phyloP scores from a whole-genome alignment of 2,797 vertebrate genomes.

The Hapalemur alaotrensis region DNA sequence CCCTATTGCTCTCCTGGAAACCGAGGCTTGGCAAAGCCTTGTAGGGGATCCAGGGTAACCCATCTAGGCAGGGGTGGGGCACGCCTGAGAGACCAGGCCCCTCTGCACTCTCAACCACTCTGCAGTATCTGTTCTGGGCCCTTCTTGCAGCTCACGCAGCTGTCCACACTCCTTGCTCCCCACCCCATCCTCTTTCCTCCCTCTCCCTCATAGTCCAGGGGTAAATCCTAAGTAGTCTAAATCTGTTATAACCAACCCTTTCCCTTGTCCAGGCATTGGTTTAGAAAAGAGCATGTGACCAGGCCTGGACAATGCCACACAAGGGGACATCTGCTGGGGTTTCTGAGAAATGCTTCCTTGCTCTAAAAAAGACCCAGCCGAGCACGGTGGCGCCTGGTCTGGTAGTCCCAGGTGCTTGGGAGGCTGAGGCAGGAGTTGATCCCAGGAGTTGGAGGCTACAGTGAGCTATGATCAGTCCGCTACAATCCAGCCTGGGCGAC shows the following conservation, averaged over 20 bases:
- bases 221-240: background rate
- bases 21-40: background rate
- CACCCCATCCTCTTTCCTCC: background rate
- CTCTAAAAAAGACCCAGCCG: background rate
- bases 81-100: background rate
- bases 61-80: background rate
- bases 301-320: background rate
- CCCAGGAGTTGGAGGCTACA: background rate
- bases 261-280: background rate
- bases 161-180: background rate
- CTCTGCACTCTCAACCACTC: background rate
- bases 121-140: background rate
- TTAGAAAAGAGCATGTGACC: background rate
- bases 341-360: background rate
- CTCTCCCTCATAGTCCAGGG: background rate
- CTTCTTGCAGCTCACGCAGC: background rate
- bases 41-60: background rate
- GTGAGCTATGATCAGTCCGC: background rate
- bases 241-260: background rate
- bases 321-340: background rate
- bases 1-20: background rate
- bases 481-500: background rate
- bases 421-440: background rate
- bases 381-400: accelerated
- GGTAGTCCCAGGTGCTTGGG: background rate